Evolutionary conservation across 2,113 vertebrate species (phyloP).

Genomic region (Orcinus orca): DNA sequence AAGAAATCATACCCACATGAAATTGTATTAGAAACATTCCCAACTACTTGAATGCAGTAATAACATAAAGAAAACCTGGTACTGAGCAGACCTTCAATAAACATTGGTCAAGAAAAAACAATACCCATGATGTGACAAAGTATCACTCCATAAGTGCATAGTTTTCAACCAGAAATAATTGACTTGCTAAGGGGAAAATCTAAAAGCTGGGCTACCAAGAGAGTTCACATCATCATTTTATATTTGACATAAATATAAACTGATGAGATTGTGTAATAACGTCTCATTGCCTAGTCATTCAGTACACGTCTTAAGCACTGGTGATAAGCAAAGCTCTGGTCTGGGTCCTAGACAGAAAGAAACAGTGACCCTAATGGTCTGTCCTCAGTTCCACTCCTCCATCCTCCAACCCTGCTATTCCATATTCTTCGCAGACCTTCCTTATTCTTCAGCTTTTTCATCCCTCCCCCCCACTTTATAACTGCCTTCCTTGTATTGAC

Average conservation of each 20-base stretch:
- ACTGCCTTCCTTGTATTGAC: neutral
- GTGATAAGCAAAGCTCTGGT: neutral
- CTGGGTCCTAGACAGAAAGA: neutral
- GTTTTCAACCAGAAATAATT: neutral
- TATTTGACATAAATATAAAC: neutral
- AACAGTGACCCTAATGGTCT: neutral
- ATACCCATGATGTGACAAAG: neutral
- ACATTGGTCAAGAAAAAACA: neutral
- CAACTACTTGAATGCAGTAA: neutral
- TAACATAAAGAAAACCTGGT: neutral
- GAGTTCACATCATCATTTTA: neutral
- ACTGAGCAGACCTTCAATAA: neutral
- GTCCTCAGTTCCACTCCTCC: neutral
- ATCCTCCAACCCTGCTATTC: neutral
- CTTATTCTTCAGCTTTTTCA: neutral
- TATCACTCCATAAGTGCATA: neutral
- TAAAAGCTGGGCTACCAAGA: neutral
- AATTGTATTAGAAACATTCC: constrained; percentile 7
- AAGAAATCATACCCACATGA: constrained; percentile 43
- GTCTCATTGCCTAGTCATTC: neutral
- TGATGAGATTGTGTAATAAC: neutral
- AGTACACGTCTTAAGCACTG: neutral
- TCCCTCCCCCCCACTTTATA: neutral
- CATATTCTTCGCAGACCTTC: neutral
- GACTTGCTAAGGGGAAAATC: neutral